Base-by-base conservation (phyloP, 2,888 invertebrate genomes). In the Rhabditophanes sp. region DNA sequence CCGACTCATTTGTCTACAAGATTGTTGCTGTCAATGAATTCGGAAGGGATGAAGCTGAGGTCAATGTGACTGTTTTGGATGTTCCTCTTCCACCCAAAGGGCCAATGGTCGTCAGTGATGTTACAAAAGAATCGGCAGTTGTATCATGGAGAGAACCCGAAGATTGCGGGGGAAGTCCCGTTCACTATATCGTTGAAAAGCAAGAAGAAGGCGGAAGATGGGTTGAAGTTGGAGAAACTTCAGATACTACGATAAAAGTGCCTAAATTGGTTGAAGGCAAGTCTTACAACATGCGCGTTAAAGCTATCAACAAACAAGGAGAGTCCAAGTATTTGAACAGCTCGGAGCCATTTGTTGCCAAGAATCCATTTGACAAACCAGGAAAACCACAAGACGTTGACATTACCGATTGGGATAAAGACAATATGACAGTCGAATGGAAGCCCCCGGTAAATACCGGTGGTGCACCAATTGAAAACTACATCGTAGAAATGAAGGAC, bases 401-500 rank as follows among this genome's bases (percentile, higher is more conserved):
- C 57, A 79, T 79, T 49, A 79, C 77, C 56, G 84, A 88, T 65
- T 87, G 85, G 85, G 85, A 84, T 67, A 85, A 83, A 46, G 81
- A 87, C 67, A 84, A 82, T 64, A 87, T 90, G 63, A 85, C 84
- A 63, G 71, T 96, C 46, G 80, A 85, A 75, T 99, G 96, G 93
- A 76, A 82, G 6, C 78, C 85, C 34, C 93, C 96, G 0, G 82
- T 81, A 68, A 79, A 56, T 57, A 85, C 88, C 66, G 85, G 85
- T 11, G 87, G 87, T 12, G 42, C 42, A 14, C 47, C 47, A 7
- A 37, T 49, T 21, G 37, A 49, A 14, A 34, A 26, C 7, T 65
- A 66, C 44, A 46, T 65, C 18, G 58, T 65, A 24, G 65, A 65
- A 41, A 66, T 65, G 53, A 65, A 65, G 42, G 64, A 65, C 41